phyloP scores from a whole-genome alignment of 2,113 vertebrate genomes.

The Taxidea taxus region DNA sequence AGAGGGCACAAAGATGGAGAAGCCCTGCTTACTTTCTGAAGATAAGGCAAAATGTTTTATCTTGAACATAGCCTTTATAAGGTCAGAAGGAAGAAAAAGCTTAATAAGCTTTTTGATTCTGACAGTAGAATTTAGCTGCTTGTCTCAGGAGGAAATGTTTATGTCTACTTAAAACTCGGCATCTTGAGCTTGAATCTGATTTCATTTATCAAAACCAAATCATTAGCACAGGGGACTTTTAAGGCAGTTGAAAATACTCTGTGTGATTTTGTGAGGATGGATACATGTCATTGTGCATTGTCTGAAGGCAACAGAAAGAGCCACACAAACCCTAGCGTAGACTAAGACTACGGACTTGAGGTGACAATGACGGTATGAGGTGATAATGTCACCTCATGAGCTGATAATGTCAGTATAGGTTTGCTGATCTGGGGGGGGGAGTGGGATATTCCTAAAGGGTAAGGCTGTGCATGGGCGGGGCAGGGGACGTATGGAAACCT shows the following conservation, averaged over 20 bases:
- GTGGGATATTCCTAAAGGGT: not conserved
- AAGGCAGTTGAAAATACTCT: not conserved
- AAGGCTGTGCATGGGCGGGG: too few species aligned
- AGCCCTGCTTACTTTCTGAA: not conserved
- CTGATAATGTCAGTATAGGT: too few species aligned
- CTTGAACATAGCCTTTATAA: not conserved
- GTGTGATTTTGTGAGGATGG: not conserved
- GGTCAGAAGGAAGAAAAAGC: not conserved
- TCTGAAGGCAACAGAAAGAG: not conserved
- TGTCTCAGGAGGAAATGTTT: constrained; percentile 17
- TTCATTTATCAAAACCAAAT: constrained; percentile 20
- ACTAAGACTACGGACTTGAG: too few species aligned
- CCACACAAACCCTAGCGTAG: not conserved
- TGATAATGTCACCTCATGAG: too few species aligned
- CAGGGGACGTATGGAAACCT: not conserved
- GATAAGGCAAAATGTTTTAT: constrained; percentile 31
- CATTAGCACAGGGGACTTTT: not conserved
- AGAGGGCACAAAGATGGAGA: not conserved
- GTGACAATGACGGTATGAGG: not conserved
- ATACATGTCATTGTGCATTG: not conserved
- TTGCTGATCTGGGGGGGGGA: not conserved
- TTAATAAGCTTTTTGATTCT: not conserved
- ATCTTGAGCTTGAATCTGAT: not conserved
- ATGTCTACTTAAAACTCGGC: constrained; percentile 29
- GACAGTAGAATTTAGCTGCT: constrained; percentile 23